Percentiles rank a stretch among this genome's conserved stretches.
These are phyloP conservation scores for Polypedilum vanderplanki DNA, from an alignment of 1,140 invertebrate genomes.

Conservation along the genomic window DNA sequence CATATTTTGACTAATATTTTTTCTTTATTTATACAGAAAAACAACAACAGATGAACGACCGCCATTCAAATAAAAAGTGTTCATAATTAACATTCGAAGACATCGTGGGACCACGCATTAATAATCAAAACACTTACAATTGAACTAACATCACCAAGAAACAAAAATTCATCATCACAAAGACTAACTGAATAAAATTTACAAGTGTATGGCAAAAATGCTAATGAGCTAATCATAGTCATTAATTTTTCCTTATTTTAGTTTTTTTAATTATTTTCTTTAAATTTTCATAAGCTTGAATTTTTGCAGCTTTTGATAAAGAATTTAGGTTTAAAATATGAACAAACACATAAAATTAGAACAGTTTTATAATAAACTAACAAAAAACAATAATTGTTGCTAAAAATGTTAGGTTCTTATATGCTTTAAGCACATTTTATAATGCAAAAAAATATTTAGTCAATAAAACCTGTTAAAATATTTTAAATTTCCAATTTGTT, in stretches of 20 bases:
- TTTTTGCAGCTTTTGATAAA: neutral
- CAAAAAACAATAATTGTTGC: neutral
- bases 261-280: neutral
- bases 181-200: neutral
- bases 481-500: neutral
- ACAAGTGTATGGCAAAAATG: neutral
- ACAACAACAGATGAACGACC: neutral
- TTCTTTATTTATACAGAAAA: neutral
- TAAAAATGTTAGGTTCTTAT: neutral
- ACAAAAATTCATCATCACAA: neutral
- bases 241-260: neutral
- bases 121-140: neutral
- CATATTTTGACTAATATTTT: neutral
- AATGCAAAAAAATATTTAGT: conserved; percentile 4
- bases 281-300: neutral
- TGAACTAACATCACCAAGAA: neutral
- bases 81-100: neutral
- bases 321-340: neutral
- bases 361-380: too few relatives aligned
- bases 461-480: neutral
- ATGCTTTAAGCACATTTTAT: conserved; percentile 9
- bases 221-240: conserved; percentile 5
- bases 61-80: conserved; percentile 3
- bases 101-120: neutral
- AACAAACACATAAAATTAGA: neutral